These are phyloP conservation scores for Chaetodon auriga DNA, from an alignment of 2,113 vertebrate genomes.

Conservation along the genomic window DNA sequence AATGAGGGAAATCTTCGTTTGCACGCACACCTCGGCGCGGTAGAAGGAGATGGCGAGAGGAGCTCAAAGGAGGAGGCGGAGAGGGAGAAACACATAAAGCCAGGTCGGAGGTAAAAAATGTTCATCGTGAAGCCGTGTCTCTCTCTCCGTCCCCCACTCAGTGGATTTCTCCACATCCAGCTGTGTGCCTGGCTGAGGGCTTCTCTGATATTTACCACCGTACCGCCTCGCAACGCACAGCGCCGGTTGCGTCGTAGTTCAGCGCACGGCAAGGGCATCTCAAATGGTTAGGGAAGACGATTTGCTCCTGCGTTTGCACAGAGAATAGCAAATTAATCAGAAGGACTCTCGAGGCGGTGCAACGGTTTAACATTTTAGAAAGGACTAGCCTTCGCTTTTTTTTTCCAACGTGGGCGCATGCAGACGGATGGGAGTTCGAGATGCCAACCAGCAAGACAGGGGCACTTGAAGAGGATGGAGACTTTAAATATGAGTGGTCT, in stretches of 20 bases:
- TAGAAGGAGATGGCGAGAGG: constrained; percentile 6
- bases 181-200: constrained; percentile 36
- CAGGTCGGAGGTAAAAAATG: constrained; percentile 27
- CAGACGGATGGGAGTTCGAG: constrained; percentile 45
- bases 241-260: constrained; percentile 51
- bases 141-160: constrained; percentile 22
- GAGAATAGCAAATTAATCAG: constrained; percentile 18
- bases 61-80: background rate
- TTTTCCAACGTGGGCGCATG: constrained; percentile 35
- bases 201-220: constrained; percentile 46
- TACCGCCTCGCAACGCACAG: constrained; percentile 40
- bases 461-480: constrained; percentile 44
- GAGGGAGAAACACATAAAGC: constrained; percentile 1
- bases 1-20: constrained; percentile 38
- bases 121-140: constrained; percentile 21
- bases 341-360: constrained; percentile 16
- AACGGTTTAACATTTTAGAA: constrained; percentile 45
- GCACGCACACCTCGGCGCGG: constrained; percentile 42
- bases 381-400: constrained; percentile 19
- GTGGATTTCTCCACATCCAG: constrained; percentile 44
- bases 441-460: constrained; percentile 46
- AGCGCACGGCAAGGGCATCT: constrained; percentile 39
- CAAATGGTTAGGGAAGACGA: constrained; percentile 18
- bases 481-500: constrained; percentile 40
- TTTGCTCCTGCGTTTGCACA: constrained; percentile 5